These are phyloP conservation scores for Drosophila nasuta DNA, from an alignment of 1,140 invertebrate species.

Conservation along the genomic window DNA sequence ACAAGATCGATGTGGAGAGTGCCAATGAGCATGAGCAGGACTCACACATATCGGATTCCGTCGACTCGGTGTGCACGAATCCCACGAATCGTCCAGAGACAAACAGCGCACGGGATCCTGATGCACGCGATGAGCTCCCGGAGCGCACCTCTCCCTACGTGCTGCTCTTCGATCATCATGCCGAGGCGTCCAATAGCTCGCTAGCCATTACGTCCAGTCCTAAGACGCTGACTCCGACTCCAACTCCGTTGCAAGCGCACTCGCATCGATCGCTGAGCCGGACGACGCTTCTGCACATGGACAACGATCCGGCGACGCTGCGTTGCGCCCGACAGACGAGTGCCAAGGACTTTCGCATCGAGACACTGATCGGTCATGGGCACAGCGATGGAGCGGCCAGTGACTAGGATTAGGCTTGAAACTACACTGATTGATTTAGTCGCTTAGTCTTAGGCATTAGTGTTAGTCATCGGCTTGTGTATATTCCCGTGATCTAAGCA, in stretches of 20 bases:
- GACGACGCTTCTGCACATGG: constrained; percentile 53
- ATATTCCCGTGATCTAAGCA: constrained; percentile 67
- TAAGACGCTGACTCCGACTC: constrained; percentile 22
- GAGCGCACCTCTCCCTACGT: constrained; percentile 51
- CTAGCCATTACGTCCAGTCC: constrained; percentile 63
- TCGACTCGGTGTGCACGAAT: constrained; percentile 78
- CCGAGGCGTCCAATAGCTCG: constrained; percentile 63
- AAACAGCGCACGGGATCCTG: neutral
- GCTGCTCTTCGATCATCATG: constrained; percentile 66
- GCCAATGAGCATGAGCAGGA: constrained; percentile 76
- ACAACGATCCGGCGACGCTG: constrained; percentile 52
- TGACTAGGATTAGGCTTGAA: constrained; percentile 25
- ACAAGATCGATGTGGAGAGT: constrained; percentile 84
- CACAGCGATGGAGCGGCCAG: constrained; percentile 63
- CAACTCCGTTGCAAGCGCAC: constrained; percentile 19
- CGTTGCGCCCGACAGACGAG: constrained; percentile 62
- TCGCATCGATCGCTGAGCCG: constrained; percentile 29
- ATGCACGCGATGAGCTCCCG: constrained; percentile 10
- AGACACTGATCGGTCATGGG: constrained; percentile 78
- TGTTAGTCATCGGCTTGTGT: constrained; percentile 33
- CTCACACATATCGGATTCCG: constrained; percentile 81
- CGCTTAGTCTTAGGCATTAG: neutral
- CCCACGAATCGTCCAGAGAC: constrained; percentile 50
- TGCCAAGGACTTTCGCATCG: constrained; percentile 84
- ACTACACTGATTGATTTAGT: neutral